phyloP scores from a whole-genome alignment of 2,888 invertebrate species.

The Eristalinus sepulchralis region DNA sequence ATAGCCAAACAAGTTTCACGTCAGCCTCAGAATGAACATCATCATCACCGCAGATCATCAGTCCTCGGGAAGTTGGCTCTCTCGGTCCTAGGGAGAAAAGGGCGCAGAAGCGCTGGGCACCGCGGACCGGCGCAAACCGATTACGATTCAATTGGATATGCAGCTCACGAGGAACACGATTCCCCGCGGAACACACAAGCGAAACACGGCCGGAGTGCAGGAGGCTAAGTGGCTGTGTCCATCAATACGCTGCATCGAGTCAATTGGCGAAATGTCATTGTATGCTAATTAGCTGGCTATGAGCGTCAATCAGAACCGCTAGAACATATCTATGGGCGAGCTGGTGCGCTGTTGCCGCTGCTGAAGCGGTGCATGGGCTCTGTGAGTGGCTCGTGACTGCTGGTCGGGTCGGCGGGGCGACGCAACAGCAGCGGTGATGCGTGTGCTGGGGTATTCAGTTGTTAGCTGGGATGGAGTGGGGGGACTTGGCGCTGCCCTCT shows the following conservation, averaged over 20 bases:
- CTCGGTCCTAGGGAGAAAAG: slow-evolving; percentile 32
- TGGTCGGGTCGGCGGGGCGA: slow-evolving; percentile 13
- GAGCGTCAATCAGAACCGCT: slow-evolving; percentile 68
- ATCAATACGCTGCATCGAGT: slow-evolving; percentile 69
- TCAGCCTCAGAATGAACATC: slow-evolving; percentile 24
- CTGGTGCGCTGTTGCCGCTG: background rate
- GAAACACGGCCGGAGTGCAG: slow-evolving; percentile 61
- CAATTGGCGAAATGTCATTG: slow-evolving; percentile 71
- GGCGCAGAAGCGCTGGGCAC: slow-evolving; percentile 1
- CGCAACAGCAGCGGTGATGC: slow-evolving; percentile 26
- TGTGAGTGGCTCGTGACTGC: slow-evolving; percentile 25
- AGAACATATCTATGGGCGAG: slow-evolving; percentile 52
- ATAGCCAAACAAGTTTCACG: slow-evolving; percentile 44
- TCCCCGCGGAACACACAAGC: slow-evolving; percentile 51
- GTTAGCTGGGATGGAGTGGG: slow-evolving; percentile 37
- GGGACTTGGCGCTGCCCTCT: slow-evolving; percentile 33
- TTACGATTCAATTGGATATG: slow-evolving; percentile 70
- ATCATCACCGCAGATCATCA: background rate
- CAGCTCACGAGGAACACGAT: slow-evolving; percentile 69
- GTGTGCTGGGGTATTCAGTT: slow-evolving; percentile 68
- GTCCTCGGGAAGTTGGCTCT: slow-evolving; percentile 8
- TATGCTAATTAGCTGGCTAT: slow-evolving; percentile 71
- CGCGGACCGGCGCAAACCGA: slow-evolving; percentile 41
- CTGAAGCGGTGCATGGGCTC: background rate
- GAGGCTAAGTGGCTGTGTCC: slow-evolving; percentile 71